Evolutionary conservation across 1,140 invertebrate genomes (phyloP), one percentile per base, ranked within the genome.

Genomic region (Mercenaria mercenaria): DNA sequence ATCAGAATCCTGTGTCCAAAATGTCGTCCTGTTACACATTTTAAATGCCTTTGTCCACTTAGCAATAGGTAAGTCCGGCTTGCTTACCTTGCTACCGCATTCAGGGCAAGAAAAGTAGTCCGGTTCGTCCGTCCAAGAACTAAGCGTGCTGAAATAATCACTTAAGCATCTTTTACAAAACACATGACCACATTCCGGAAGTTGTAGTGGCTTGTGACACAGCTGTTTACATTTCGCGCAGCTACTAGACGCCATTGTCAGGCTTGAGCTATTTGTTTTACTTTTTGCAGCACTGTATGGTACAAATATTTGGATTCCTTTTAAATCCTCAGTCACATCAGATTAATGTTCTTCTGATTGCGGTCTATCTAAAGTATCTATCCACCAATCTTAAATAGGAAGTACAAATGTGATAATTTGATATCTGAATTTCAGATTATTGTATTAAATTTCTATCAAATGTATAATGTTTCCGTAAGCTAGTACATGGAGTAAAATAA

Each of bases 31-130:
- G 11, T 82, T 82, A 29, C 64, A 34, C 32, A 64, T 43, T 20
- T 34, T 82, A 64, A 82, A 82, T 3, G 18, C 13, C 13, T 82
- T 82, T 26, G 80, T n/a, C 80, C 80, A 82, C 39, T 82, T 82
- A 13, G 26, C 23, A 23, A 37, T 29, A 23, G 80, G 80, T 23
- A 82, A 39, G 23, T 37, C 15, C 0, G 80, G 80, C 52, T 59
- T 37, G 23, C 26, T 41, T 4, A 82, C 59, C 1, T 37, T 43
- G 39, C 32, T 8, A 23, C 80, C 59, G 26, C 80, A 82, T 43
- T 64, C 1, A 0, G 59, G 80, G 26, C 80, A 82, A 0, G 29
- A 6, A 61, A 82, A 82, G 20, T 37, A 41, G 10, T 67, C 39
- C 4, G 39, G 59, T 8, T n/a, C 80, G 59, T 64, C 59, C 59